A percentile compares a stretch with the other conserved stretches of the same genome.
These are phyloP conservation scores for Myripristis jacobus DNA, from an alignment of 2,797 vertebrate genomes.

Conservation along the genomic window DNA sequence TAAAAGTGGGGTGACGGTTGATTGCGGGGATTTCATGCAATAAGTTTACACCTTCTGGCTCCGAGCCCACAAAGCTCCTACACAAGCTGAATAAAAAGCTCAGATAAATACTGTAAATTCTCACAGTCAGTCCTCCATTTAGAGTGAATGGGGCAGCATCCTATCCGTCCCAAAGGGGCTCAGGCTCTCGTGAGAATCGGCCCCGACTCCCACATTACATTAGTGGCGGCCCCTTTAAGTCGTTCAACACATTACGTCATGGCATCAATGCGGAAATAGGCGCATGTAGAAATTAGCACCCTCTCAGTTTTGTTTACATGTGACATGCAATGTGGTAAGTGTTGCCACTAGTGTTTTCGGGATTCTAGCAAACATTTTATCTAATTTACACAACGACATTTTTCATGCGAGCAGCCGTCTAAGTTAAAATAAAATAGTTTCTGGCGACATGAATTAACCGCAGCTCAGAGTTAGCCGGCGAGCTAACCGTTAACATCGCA, in stretches of 20 bases:
- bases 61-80: too few relatives aligned
- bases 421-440: neutral
- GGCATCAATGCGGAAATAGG: slow-evolving; percentile 62
- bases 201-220: too few relatives aligned
- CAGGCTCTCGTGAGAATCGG: too few relatives aligned
- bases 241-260: slow-evolving; percentile 43
- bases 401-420: neutral
- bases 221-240: slow-evolving; percentile 58
- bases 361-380: neutral
- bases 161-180: too few relatives aligned
- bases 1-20: neutral
- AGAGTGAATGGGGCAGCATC: too few relatives aligned
- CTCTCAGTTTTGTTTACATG: slow-evolving; percentile 66
- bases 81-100: too few relatives aligned
- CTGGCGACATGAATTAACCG: neutral
- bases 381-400: neutral
- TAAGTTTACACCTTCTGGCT: too few relatives aligned
- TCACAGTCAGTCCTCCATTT: too few relatives aligned
- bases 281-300: slow-evolving; percentile 19
- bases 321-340: slow-evolving; percentile 51
- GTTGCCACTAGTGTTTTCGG: neutral
- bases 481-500: slow-evolving; percentile 13
- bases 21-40: too few relatives aligned
- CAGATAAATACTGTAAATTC: too few relatives aligned
- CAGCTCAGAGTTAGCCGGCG: slow-evolving; percentile 34